A percentile compares a stretch with the other conserved stretches of the same genome.
phyloP scores from a whole-genome alignment of 2,888 invertebrate species.

The Macaria notata region DNA sequence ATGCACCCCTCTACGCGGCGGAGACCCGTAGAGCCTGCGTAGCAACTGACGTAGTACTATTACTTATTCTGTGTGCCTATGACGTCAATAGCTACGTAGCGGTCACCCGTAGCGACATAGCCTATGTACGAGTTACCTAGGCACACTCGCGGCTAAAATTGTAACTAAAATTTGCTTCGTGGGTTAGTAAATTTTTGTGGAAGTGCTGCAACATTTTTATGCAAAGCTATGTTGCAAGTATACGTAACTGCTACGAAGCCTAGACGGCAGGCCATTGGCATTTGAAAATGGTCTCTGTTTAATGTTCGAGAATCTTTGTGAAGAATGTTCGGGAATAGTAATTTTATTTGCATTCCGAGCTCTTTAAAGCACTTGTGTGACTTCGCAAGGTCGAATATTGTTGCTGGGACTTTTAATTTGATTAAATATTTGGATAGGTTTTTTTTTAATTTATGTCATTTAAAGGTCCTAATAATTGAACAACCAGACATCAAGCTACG shows the following conservation, averaged over 20 bases:
- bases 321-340: slow-evolving; percentile 12
- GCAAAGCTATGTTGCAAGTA: too few species aligned
- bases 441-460: too few species aligned
- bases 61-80: neutral
- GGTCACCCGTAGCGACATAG: slow-evolving; percentile 10
- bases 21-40: too few species aligned
- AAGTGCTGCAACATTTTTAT: too few species aligned
- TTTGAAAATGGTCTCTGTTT: slow-evolving; percentile 11
- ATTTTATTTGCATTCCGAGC: slow-evolving; percentile 11
- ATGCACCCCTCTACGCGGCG: too few species aligned
- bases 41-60: too few species aligned
- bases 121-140: neutral
- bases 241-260: slow-evolving; percentile 4
- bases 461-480: too few species aligned
- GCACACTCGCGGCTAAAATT: too few species aligned
- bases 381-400: slow-evolving; percentile 8
- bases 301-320: neutral
- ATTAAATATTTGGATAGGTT: too few species aligned
- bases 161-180: too few species aligned
- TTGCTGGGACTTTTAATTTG: neutral
- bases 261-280: slow-evolving; percentile 28
- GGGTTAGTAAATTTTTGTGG: too few species aligned
- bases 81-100: slow-evolving; percentile 29
- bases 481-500: too few species aligned
- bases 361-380: neutral